Evolutionary conservation across 2,888 invertebrate genomes (phyloP), one percentile per base, ranked within the genome.

Genomic region (Subacronicta megacephala): DNA sequence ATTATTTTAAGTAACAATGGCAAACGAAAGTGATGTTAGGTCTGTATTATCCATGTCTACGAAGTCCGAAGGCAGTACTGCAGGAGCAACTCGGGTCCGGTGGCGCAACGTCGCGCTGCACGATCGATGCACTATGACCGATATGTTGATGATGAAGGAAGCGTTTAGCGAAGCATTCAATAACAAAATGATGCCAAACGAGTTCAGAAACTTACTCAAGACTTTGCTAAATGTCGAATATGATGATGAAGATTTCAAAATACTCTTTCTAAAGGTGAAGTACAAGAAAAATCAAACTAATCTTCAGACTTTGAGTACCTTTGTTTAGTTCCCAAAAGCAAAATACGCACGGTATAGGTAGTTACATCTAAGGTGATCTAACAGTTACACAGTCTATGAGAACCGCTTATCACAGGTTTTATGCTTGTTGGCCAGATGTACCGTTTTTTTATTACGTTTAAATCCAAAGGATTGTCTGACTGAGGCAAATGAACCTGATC

Each of bases 191-290:
- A 79, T 90, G 29, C 87, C 89, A 0, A 82, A 79, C 1, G 87
- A 93, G 65, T 90, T 95, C 45, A 84, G 93, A 64, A 84, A 87
- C 16, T 61, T 92, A 20, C 75, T 95, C 9, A 77, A 82, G 37
- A 90, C 82, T 1, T 65, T 93, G 38, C 90, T 94, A 0, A 92
- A 91, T 58, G 87, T 95, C 12, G 91, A 92, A 49, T 95, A 95
- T 62, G 90, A 92, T 33, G 95, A 96, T 33, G 94, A 95, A 0
- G 95, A 96, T 38, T 96, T 94, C 63, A 94, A 95, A 40, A 92
- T 95, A 66, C 84, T 96, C 13, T 97, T 96, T 85, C 82, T 95
- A 55, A 96, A 96, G 90, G 96, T 96, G 7, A 37, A 13, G 12
- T 29, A 23, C 9, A 9, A 23, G 9, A 23, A 10, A 26, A 3